Percentiles rank a stretch among this genome's conserved stretches.
phyloP scores from a whole-genome alignment of 2,113 vertebrate species.

The Chaetodon trifascialis region DNA sequence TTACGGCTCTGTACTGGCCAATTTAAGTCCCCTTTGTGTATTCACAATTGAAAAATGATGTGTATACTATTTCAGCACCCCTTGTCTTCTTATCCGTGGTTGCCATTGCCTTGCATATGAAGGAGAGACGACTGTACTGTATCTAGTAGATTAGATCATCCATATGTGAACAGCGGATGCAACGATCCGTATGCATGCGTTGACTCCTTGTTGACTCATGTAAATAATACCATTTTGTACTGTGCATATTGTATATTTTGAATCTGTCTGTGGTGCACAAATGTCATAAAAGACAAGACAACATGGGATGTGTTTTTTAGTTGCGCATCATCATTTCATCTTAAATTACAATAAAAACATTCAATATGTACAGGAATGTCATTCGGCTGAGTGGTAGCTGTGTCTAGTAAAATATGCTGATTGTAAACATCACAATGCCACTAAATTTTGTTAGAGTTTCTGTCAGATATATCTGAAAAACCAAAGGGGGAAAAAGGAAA shows the following conservation, averaged over 20 bases:
- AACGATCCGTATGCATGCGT: background rate
- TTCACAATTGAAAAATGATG: background rate
- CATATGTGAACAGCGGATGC: background rate
- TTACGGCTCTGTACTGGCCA: background rate
- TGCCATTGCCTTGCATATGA: slow-evolving; percentile 18
- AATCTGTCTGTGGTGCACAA: slow-evolving; percentile 13
- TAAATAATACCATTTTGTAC: slow-evolving; percentile 2
- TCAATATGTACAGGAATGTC: slow-evolving; percentile 76
- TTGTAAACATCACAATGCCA: slow-evolving; percentile 65
- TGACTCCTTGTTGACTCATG: background rate
- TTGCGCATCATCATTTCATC: slow-evolving; percentile 68
- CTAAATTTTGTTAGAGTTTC: slow-evolving; percentile 46
- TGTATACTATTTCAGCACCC: background rate
- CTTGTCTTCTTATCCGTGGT: background rate
- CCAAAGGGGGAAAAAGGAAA: slow-evolving; percentile 33
- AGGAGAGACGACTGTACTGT: background rate
- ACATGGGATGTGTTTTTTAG: slow-evolving; percentile 34
- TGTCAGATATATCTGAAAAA: slow-evolving; percentile 35
- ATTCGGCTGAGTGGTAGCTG: slow-evolving; percentile 65
- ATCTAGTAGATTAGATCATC: slow-evolving; percentile 16
- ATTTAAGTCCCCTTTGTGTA: background rate
- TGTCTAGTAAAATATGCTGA: slow-evolving; percentile 63
- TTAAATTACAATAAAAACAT: slow-evolving; percentile 80
- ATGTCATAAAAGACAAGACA: slow-evolving; percentile 37
- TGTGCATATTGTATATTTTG: background rate